Percentiles rank a stretch among this genome's conserved stretches.
These are phyloP conservation scores for Porites divaricata DNA, from an alignment of 92 coral and sea anemone species.

Conservation along the genomic window DNA sequence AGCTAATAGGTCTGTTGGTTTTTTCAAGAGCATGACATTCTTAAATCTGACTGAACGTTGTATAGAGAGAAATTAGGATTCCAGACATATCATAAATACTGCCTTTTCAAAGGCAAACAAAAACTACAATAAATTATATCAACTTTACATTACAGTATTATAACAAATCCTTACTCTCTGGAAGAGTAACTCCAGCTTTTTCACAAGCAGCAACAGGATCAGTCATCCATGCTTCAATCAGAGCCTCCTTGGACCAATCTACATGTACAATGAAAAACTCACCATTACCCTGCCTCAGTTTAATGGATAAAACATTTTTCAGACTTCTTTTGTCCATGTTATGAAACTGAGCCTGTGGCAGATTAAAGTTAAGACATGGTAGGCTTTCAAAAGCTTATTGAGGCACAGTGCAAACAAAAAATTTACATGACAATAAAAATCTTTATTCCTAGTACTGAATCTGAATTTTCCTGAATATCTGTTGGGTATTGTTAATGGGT, in stretches of 20 bases:
- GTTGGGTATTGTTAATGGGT: too few species aligned
- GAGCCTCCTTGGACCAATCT: constrained; percentile 97
- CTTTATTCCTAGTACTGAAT: neutral
- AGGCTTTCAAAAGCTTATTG: too few species aligned
- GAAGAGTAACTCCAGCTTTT: constrained; percentile 92
- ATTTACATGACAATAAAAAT: neutral
- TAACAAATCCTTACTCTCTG: constrained; percentile 64
- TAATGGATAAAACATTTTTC: neutral
- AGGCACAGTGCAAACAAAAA: neutral
- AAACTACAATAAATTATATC: neutral
- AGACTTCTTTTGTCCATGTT: neutral
- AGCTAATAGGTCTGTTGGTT: too few species aligned
- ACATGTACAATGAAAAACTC: neutral
- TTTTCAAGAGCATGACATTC: too few species aligned
- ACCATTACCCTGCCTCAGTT: too few species aligned
- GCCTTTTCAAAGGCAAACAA: neutral
- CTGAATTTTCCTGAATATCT: neutral
- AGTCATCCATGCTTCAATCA: constrained; percentile 96
- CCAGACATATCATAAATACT: neutral
- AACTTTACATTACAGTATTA: neutral
- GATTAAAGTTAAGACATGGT: too few species aligned
- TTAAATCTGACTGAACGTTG: too few species aligned
- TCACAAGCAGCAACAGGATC: constrained; percentile 94
- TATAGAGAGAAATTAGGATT: too few species aligned
- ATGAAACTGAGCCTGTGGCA: neutral